Evolutionary conservation across 1,140 invertebrate genomes (phyloP).

Genomic region (Drosophila lini): DNA sequence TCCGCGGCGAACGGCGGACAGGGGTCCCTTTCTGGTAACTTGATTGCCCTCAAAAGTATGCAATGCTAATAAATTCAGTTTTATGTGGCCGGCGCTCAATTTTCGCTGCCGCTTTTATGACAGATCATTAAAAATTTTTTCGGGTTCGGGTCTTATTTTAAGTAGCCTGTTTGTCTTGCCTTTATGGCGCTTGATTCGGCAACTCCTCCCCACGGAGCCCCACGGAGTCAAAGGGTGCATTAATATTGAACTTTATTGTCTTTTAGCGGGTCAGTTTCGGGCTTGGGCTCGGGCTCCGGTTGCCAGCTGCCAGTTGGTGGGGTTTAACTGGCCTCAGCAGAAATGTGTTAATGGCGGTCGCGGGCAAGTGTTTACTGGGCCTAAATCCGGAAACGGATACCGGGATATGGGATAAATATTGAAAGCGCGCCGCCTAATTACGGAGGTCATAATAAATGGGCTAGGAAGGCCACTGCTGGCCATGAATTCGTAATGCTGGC

Average conservation of each 20-base stretch:
- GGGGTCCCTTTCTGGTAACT: conserved; percentile 48
- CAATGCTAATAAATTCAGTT: conserved; percentile 81
- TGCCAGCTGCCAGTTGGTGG: neutral
- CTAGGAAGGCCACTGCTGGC: conserved; percentile 20
- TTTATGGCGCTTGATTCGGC: conserved; percentile 68
- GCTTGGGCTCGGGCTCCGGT: conserved; percentile 18
- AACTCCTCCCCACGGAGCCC: conserved; percentile 27
- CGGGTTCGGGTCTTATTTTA: conserved; percentile 52
- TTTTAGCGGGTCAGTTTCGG: conserved; percentile 56
- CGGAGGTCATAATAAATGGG: conserved; percentile 38
- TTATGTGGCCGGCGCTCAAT: conserved; percentile 57
- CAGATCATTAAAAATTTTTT: conserved; percentile 76
- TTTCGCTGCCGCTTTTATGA: conserved; percentile 66
- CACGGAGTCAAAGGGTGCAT: conserved; percentile 76
- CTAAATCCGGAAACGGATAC: conserved; percentile 27
- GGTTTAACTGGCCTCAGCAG: conserved; percentile 31
- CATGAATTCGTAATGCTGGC: conserved; percentile 38
- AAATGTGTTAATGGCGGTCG: conserved; percentile 49
- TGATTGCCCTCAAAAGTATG: conserved; percentile 80
- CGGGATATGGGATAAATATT: conserved; percentile 36
- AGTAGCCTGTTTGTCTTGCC: conserved; percentile 80
- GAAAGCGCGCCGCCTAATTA: conserved; percentile 33
- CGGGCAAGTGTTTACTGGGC: conserved; percentile 39
- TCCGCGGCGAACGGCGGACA: neutral
- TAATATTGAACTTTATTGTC: conserved; percentile 82